These are phyloP conservation scores for Proterorhinus semilunaris DNA, from an alignment of 2,113 vertebrate genomes.

Conservation along the genomic window DNA sequence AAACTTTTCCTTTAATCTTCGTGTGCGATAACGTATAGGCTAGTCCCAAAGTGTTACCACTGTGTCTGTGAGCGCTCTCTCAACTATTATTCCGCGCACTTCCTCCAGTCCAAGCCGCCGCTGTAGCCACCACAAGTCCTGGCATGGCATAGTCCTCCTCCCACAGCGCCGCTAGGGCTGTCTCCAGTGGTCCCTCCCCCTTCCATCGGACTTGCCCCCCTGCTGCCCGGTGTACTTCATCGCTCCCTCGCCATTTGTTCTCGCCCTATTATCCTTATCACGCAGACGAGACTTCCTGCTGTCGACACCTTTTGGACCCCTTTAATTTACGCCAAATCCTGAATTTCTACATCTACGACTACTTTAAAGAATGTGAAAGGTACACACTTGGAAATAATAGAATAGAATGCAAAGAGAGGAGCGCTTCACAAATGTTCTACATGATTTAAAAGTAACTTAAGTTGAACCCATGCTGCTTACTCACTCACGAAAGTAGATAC, in stretches of 20 bases:
- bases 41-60: neutral
- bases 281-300: constrained; percentile 39
- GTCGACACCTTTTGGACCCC: constrained; percentile 10
- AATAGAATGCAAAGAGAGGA: no score
- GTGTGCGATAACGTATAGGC: neutral
- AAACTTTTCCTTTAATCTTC: neutral
- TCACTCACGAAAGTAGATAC: no score
- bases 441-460: no score
- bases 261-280: constrained; percentile 40
- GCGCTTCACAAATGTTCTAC: no score
- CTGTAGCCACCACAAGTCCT: constrained; percentile 70
- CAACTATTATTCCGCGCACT: constrained; percentile 32
- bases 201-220: constrained; percentile 31
- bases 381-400: no score
- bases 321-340: constrained; percentile 3
- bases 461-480: no score
- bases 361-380: no score
- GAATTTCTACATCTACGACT: no score
- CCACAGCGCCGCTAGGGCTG: constrained; percentile 52
- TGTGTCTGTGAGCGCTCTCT: constrained; percentile 12
- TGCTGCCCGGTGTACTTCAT: constrained; percentile 32
- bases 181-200: constrained; percentile 49
- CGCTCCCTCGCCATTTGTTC: constrained; percentile 60
- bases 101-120: constrained; percentile 48
- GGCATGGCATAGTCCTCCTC: constrained; percentile 74